Base-by-base conservation (phyloP, 2,888 invertebrate genomes). In the Athalia cordata region DNA sequence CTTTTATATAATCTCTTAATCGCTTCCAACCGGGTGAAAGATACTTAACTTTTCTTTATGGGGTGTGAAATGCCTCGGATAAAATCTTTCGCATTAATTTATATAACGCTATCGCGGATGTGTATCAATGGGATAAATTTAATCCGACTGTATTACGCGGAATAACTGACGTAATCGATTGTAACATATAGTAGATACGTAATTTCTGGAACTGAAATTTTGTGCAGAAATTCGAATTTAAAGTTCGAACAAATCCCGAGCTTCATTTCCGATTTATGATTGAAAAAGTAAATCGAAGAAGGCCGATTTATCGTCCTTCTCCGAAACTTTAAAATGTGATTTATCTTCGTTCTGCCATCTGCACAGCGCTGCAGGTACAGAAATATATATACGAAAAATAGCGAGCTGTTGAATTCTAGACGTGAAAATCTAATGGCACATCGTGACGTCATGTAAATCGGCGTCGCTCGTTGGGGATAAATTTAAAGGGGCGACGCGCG, bases 401-500 rank as follows among this genome's bases (percentile, higher is more conserved):
- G 29, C 29, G 29, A 29, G 29, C 29, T 29, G 29, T 29, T 29
- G 29, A 29, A 29, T 29, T 2, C 29, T 29, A 62, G 62, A n/a
- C 13, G 50, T 8, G 43, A 75, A 13, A 75, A 64, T 62, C 49
- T 75, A 75, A 75, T 75, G 75, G 75, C 75, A 49, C 75, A 49
- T 75, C n/a, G n/a, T 29, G 62, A 75, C 62, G 75, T 61, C 64
- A 75, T 75, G 75, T 52, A 75, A 75, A 75, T 75, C 75, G 75
- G 52, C 15, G 52, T 75, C 62, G 8, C 8, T 2, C 29, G 29
- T 29, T 29, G 29, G 29, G 29, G 29, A 29, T 29, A 29, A 29
- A 29, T 29, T 29, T 29, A 29, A 29, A 45, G 52, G 50, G 62
- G 55, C 61, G 61, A 47, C 47, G 47, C 29, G 49, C 52, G 75